A percentile compares a stretch with the other conserved stretches of the same genome.
Evolutionary conservation across 2,113 vertebrate genomes (phyloP).

Genomic region (Eolophus roseicapilla): DNA sequence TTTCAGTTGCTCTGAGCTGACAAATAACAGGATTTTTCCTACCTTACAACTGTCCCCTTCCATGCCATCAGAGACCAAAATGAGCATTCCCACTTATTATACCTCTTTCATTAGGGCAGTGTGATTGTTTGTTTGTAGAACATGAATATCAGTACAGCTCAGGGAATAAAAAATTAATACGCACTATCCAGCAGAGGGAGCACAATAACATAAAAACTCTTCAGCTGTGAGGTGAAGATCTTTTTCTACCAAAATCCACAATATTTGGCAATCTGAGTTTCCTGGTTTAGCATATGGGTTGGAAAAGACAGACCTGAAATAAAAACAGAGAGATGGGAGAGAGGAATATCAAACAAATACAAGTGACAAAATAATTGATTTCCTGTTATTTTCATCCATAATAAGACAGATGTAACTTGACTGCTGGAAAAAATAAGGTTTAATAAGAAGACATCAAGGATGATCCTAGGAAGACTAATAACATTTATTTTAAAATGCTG

Average conservation of each 20-base stretch:
- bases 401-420: not conserved
- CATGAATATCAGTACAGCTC: not conserved
- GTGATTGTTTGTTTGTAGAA: not conserved
- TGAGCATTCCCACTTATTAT: not conserved
- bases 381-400: not conserved
- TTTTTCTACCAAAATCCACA: not conserved
- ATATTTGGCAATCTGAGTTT: not conserved
- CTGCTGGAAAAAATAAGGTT: not conserved
- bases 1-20: not conserved
- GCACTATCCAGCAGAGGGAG: conserved; percentile 61
- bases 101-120: not conserved
- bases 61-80: not conserved
- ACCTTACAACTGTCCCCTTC: not conserved
- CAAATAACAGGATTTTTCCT: not conserved
- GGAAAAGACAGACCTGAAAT: not conserved
- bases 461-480: not conserved
- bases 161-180: conserved; percentile 5
- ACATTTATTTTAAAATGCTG: conserved; percentile 2
- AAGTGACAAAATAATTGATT: not conserved
- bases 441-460: not conserved
- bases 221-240: not conserved
- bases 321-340: not conserved
- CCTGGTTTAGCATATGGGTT: not conserved
- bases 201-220: not conserved
- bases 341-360: not conserved